Conservation (phyloP, 1,140 invertebrate species). For the Megalonaias nervosa region DNA sequence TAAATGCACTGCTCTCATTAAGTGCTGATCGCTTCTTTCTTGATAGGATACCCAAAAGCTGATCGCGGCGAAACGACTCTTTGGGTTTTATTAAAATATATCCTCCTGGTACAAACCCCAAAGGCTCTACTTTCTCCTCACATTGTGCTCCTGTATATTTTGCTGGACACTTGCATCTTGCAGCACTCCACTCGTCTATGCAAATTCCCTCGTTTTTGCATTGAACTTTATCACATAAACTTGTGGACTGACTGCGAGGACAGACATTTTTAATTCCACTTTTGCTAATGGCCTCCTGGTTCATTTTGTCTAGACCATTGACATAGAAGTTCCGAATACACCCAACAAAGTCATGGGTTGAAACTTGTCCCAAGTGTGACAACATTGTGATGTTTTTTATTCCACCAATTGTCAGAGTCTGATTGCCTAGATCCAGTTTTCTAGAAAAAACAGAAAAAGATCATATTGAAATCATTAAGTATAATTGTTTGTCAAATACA, state of each 20-base stretch:
- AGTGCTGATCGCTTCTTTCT: slow-evolving; percentile 33
- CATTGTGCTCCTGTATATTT: slow-evolving; percentile 85
- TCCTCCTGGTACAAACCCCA: slow-evolving; percentile 83
- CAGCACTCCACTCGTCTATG: slow-evolving; percentile 83
- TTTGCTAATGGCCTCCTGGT: slow-evolving; percentile 6
- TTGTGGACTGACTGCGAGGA: slow-evolving; percentile 73
- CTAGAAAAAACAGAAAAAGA: slow-evolving; percentile 13
- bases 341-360: slow-evolving; percentile 92
- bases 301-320: slow-evolving; percentile 79
- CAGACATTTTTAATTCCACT: slow-evolving; percentile 82
- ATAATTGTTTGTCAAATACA: too few relatives aligned
- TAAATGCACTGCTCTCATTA: slow-evolving; percentile 74
- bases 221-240: slow-evolving; percentile 56
- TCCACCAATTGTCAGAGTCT: slow-evolving; percentile 89
- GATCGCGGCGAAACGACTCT: slow-evolving; percentile 88
- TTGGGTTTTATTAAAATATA: slow-evolving; percentile 86
- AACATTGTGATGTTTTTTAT: slow-evolving; percentile 85
- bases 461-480: too few relatives aligned
- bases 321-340: slow-evolving; percentile 92
- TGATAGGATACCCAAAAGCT: slow-evolving; percentile 61
- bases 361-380: slow-evolving; percentile 88
- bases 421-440: slow-evolving; percentile 27
- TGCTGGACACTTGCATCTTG: slow-evolving; percentile 75
- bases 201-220: slow-evolving; percentile 83
- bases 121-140: slow-evolving; percentile 80